Base-by-base conservation (phyloP, 2,113 vertebrate genomes). In the Plectropomus leopardus region DNA sequence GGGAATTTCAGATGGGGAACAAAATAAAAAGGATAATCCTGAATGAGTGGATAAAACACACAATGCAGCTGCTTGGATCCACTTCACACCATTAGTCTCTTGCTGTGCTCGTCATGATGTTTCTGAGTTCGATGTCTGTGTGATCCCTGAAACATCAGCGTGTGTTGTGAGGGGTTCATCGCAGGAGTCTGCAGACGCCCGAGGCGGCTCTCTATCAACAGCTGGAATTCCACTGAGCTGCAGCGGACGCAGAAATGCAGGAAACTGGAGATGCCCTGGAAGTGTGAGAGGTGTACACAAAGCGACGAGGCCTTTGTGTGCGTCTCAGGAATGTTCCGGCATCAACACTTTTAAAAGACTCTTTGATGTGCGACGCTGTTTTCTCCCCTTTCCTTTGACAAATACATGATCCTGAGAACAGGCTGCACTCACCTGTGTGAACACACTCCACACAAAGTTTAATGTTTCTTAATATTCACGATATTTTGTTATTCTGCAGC, bases 241-340 rank as follows among this genome's bases (percentile, higher is more conserved):
- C 54, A 36, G 74, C 72, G 76, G 75, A 87, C 23, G 23, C 59
- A 34, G 74, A 72, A 23, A n/a, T 3, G 69, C 64, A 65, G 83
- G 87, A 92, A 90, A 90, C 78, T 42, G 78, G 88, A 89, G 86
- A 85, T 15, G 74, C 50, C 57, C 72, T 81, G 86, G 80, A 78
- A 79, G 84, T 70, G 74, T 58, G 67, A 72, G 80, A 73, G 69
- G 83, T n/a, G 61, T 17, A 53, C 64, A 64, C 69, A 64, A 55
- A 86, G 68, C 61, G 24, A 30, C 26, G 3, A 8, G 76, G 81
- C 65, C 67, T 83, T 61, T 74, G 86, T 79, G 57, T 36, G 6
- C 4, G 9, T 63, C 78, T 69, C 0, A 78, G 84, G 82, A 89
- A 91, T 89, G 83, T 78, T 75, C 69, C 34, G 21, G 59, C 60